Evolutionary conservation across 2,797 vertebrate species (phyloP).

Genomic region (Cossypha niveicapilla): DNA sequence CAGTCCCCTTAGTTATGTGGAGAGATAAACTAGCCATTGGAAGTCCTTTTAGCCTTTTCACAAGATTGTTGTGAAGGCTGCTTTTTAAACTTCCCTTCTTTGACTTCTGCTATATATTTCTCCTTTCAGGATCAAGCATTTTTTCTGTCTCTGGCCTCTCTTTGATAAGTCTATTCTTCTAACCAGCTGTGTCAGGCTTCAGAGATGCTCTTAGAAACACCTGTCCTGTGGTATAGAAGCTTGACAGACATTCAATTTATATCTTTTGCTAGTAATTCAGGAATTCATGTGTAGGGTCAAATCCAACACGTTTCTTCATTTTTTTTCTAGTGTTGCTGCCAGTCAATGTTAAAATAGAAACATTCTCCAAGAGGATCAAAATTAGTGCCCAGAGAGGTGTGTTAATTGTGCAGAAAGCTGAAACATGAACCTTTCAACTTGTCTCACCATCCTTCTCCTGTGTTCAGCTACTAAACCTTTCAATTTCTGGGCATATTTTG

Average conservation of each 20-base stretch:
- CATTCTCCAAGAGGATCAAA: background rate
- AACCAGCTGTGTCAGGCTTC: constrained; percentile 5
- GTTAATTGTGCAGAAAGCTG: background rate
- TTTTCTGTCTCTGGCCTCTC: background rate
- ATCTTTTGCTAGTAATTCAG: background rate
- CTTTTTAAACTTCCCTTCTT: background rate
- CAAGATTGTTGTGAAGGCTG: background rate
- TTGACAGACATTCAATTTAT: constrained; percentile 19
- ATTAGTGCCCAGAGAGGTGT: background rate
- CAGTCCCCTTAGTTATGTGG: background rate
- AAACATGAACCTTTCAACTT: background rate
- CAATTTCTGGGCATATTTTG: background rate
- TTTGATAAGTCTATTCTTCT: background rate
- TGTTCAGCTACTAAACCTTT: background rate
- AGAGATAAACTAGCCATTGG: background rate
- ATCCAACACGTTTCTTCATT: background rate
- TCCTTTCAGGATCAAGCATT: background rate
- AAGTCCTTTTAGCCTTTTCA: background rate
- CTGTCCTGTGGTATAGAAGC: background rate
- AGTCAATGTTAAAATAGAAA: background rate
- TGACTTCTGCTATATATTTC: background rate
- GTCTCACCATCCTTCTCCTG: background rate
- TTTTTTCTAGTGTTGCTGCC: background rate
- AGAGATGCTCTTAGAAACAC: constrained; percentile 33
- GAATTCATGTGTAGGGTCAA: background rate